Base-by-base conservation (phyloP, 2,797 vertebrate species). In the Eptatretus atami region DNA sequence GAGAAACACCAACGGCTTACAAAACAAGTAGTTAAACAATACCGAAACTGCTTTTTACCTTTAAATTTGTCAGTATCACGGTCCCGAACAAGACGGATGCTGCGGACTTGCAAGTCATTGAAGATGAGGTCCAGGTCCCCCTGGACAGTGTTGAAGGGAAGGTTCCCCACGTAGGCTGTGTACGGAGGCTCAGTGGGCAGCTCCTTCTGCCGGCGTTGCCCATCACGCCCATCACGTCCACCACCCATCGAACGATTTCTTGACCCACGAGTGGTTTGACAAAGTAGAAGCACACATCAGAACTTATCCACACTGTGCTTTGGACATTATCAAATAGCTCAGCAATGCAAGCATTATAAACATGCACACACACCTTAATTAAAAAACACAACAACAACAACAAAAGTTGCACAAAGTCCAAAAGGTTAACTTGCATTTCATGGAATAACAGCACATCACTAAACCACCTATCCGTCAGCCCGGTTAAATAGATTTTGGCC, bases 11-110 rank as follows among this genome's bases (percentile, higher is more conserved):
- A 15, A n/a, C 24, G 8, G 15, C 15, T 5, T 6, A 60, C 24
- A 60, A 6, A 60, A 6, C 15, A 10, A 6, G 55, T 15, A 6
- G 8, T 8, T 24, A 44, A 44, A 44, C 31, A 44, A 60, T 15
- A 67, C 63, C 14, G 13, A 52, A 53, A 54, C 19, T 10, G 53
- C 14, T 65, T 69, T 70, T 69, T 69, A 90, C 90, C 90, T 88
- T 98, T 98, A 73, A 98, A 98, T 77, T 93, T 94, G 76, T 98
- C 90, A 67, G 88, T 95, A 70, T 98, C 90, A 79, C 93, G 95
- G 79, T 98, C 90, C 77, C 87, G 72, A 75, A 98, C 90, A 76
- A 98, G 77, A 70, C 90, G 79, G 64, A 98, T 80, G 1, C 85
- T 95, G 76, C 85, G 79, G 68, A 94, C 75, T 64, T 70, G 86